Evolutionary conservation across 2,797 vertebrate species (phyloP).

Genomic region (Gila robusta): DNA sequence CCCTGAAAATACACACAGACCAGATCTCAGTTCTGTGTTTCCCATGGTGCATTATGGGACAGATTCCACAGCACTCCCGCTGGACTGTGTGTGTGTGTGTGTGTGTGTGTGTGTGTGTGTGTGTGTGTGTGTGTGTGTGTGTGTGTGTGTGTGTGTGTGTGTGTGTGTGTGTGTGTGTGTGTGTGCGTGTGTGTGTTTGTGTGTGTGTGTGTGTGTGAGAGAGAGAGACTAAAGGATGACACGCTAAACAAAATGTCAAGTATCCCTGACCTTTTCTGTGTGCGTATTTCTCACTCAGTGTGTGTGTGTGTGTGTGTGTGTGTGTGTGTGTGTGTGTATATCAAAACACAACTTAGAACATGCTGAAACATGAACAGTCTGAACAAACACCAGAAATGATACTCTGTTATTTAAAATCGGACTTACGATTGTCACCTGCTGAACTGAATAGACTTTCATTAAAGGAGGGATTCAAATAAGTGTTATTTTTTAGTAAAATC

Average conservation of each 20-base stretch:
- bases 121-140: neutral
- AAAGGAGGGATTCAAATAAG: neutral
- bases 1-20: neutral
- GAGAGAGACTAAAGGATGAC: constrained; percentile 4
- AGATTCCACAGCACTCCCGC: constrained; percentile 34
- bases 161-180: constrained; percentile 6
- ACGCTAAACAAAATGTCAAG: constrained; percentile 33
- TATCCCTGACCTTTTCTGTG: constrained; percentile 23
- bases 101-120: constrained; percentile 8
- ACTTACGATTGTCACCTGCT: neutral
- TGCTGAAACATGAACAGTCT: neutral
- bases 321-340: neutral
- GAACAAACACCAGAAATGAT: neutral
- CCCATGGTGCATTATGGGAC: constrained; percentile 45
- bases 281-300: constrained; percentile 34
- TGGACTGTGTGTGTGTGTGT: constrained; percentile 17
- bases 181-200: neutral
- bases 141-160: neutral
- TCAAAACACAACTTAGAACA: neutral
- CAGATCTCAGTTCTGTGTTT: constrained; percentile 18
- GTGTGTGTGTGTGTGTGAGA: neutral
- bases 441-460: neutral
- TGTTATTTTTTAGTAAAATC: neutral
- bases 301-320: neutral
- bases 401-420: neutral